Evolutionary conservation across 2,888 invertebrate species (phyloP).

Genomic region (Protonemura montana): DNA sequence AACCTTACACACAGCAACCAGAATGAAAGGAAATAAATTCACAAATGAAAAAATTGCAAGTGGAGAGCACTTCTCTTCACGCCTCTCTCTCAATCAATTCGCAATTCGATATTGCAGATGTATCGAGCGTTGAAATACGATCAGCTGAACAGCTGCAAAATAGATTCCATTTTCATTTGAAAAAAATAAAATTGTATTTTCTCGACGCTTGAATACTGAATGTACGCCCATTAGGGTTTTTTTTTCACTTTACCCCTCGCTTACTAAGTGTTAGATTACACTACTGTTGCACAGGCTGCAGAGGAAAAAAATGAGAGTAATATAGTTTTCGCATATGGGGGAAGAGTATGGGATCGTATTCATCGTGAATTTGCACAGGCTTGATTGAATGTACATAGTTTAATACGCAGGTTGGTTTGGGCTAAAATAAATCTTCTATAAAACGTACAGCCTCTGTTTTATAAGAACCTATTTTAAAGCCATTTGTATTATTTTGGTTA

Average conservation of each 20-base stretch:
- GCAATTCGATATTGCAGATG: not conserved
- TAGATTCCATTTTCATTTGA: not conserved
- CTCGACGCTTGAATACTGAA: not conserved
- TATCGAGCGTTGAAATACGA: not conserved
- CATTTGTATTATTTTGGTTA: no score
- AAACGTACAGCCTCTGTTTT: no score
- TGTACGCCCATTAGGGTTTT: not conserved
- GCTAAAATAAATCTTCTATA: no score
- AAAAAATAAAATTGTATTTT: not conserved
- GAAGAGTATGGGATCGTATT: no score
- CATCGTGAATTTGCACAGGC: no score
- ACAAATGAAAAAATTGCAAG: not conserved
- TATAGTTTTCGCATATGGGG: not conserved
- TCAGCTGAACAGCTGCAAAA: not conserved
- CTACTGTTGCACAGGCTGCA: not conserved
- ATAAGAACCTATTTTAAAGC: no score
- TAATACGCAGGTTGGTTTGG: no score
- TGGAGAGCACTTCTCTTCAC: not conserved
- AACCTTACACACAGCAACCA: not conserved
- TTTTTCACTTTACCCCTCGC: not conserved
- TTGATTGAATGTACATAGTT: no score
- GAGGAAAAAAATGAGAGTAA: no score
- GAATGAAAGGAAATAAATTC: not conserved
- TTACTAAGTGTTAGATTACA: not conserved
- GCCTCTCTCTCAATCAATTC: not conserved